Percentiles rank a stretch among this genome's conserved stretches.
Evolutionary conservation across 2,797 vertebrate species (phyloP).

Genomic region (Ceryle rudis): DNA sequence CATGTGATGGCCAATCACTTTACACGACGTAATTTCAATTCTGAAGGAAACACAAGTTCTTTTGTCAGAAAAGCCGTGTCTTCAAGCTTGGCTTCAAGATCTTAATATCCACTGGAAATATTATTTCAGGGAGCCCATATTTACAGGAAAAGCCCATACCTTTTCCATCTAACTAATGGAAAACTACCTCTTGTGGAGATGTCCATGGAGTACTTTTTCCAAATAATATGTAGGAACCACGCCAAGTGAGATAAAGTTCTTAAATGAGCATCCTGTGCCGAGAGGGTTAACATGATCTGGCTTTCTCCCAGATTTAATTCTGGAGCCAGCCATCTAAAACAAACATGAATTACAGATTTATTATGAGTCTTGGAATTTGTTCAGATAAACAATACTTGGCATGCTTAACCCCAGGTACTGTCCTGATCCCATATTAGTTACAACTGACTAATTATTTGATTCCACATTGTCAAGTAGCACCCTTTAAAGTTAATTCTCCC

Average conservation of each 20-base stretch:
- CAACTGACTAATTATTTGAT: not conserved
- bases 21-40: not conserved
- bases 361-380: slow-evolving; percentile 23
- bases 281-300: not conserved
- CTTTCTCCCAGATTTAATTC: not conserved
- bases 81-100: not conserved
- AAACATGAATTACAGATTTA: not conserved
- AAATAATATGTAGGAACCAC: rapidly evolving
- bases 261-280: not conserved
- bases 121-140: not conserved
- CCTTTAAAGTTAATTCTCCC: not conserved
- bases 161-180: not conserved
- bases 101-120: not conserved
- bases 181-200: not conserved
- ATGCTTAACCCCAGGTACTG: not conserved
- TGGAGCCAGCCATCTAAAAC: not conserved
- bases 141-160: not conserved
- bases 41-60: slow-evolving; percentile 2
- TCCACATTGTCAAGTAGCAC: not conserved
- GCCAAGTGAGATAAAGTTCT: not conserved
- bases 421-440: not conserved
- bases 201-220: not conserved
- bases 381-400: slow-evolving; percentile 1
- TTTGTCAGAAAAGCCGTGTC: slow-evolving; percentile 11
- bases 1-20: not conserved